Evolutionary conservation across 2,888 invertebrate species (phyloP).

Genomic region (Ectemnius cavifrons): DNA sequence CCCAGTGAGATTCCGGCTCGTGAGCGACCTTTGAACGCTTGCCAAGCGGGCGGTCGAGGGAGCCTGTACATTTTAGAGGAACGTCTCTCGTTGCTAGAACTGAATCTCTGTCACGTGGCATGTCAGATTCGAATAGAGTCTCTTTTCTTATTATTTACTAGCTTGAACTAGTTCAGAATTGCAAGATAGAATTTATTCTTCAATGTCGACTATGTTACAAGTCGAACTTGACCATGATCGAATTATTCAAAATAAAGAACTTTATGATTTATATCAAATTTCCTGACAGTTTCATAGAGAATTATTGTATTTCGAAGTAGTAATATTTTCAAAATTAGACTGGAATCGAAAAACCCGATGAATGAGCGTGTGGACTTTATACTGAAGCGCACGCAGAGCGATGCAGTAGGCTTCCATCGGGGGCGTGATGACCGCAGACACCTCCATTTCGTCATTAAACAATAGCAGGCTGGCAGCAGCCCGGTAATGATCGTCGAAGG

Average conservation of each 20-base stretch:
- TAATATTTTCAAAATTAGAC: no score
- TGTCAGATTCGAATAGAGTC: not conserved
- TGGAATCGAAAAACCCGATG: no score
- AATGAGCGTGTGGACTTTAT: no score
- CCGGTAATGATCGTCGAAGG: not conserved
- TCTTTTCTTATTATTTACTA: not conserved
- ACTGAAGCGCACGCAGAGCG: not conserved
- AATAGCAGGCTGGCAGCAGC: not conserved
- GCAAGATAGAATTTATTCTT: no score
- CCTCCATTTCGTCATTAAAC: slow-evolving; percentile 6
- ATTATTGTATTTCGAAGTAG: no score
- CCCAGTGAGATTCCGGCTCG: not conserved
- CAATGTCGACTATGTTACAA: no score
- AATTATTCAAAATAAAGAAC: no score
- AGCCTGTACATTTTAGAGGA: slow-evolving; percentile 50
- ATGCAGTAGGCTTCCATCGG: not conserved
- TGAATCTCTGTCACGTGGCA: slow-evolving; percentile 21
- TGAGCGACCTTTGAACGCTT: slow-evolving; percentile 53
- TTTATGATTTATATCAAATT: no score
- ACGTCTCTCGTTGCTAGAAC: slow-evolving; percentile 30
- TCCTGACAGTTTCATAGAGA: no score
- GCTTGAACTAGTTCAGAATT: no score
- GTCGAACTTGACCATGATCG: no score
- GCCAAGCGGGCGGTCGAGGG: slow-evolving; percentile 50
- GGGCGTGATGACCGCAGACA: slow-evolving; percentile 7